These are phyloP conservation scores for Rhagoletis zephyria DNA, from an alignment of 1,140 invertebrate genomes.

Conservation along the genomic window DNA sequence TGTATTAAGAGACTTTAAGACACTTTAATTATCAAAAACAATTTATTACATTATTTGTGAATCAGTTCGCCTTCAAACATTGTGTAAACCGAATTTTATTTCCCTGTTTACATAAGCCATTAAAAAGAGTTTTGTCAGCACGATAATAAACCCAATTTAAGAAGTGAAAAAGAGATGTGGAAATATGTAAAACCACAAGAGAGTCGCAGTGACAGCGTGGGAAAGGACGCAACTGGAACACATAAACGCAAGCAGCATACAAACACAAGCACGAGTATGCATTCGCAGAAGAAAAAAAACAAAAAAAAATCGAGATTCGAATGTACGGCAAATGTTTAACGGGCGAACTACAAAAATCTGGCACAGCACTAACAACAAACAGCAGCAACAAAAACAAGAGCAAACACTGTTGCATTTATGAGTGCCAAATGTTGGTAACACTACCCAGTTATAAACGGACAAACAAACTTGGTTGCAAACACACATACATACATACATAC, in stretches of 20 bases:
- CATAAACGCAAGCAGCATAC: background rate
- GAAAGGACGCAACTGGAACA: constrained; percentile 37
- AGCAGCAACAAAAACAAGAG: background rate
- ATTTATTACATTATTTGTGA: background rate
- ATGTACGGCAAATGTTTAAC: constrained; percentile 32
- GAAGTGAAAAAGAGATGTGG: background rate
- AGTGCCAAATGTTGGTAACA: constrained; percentile 39
- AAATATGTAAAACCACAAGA: constrained; percentile 37
- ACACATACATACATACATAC: background rate
- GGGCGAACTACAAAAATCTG: constrained; percentile 45
- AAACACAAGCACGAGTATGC: background rate
- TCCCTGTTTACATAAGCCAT: constrained; percentile 29
- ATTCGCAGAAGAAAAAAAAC: background rate
- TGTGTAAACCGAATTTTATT: background rate
- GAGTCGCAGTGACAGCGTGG: constrained; percentile 29
- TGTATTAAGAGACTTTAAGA: no score
- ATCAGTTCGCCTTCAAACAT: background rate
- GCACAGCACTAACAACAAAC: constrained; percentile 24
- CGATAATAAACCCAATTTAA: constrained; percentile 41
- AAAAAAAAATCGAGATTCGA: constrained; percentile 23
- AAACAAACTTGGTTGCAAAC: no score
- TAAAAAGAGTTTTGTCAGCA: constrained; percentile 44
- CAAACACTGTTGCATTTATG: constrained; percentile 33
- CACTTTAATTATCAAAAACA: background rate
- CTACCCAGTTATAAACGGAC: background rate